phyloP scores from a whole-genome alignment of 2,888 invertebrate genomes.

The Marasmarcha lunaedactyla region DNA sequence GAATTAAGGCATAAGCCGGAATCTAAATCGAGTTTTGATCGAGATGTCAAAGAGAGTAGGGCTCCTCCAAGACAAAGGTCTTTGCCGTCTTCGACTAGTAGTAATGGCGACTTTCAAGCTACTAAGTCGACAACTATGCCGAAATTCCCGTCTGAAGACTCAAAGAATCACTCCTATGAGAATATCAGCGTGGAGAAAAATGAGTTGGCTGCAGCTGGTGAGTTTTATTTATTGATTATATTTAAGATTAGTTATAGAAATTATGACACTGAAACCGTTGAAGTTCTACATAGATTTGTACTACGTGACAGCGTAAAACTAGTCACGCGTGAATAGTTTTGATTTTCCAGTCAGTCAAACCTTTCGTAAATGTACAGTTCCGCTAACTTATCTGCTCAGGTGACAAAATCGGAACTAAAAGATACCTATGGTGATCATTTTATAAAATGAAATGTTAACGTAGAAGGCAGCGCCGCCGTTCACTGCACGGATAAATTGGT shows the following conservation, averaged over 20 bases:
- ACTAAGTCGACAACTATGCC: constrained; percentile 72
- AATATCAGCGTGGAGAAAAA: constrained; percentile 50
- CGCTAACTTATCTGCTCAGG: no score
- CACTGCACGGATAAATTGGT: no score
- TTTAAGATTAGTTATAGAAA: constrained; percentile 2
- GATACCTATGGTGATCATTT: no score
- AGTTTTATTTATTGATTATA: constrained; percentile 24
- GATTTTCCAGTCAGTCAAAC: no score
- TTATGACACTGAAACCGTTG: no score
- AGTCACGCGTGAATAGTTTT: no score
- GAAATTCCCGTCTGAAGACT: constrained; percentile 61
- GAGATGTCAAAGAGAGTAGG: constrained; percentile 32
- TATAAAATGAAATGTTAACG: no score
- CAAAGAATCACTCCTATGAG: constrained; percentile 53
- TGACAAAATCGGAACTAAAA: no score
- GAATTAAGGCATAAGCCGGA: constrained; percentile 27
- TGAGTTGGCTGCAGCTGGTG: constrained; percentile 45
- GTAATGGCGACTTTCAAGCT: constrained; percentile 42
- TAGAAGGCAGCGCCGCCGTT: no score
- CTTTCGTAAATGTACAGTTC: no score
- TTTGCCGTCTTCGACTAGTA: constrained; percentile 42
- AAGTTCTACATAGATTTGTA: no score
- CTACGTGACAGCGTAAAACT: no score
- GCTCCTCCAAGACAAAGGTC: constrained; percentile 56
- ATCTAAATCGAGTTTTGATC: constrained; percentile 21